Percentiles rank a stretch among this genome's conserved stretches.
Conservation (phyloP, 2,797 vertebrate genomes). For the Scarus forsteni region DNA sequence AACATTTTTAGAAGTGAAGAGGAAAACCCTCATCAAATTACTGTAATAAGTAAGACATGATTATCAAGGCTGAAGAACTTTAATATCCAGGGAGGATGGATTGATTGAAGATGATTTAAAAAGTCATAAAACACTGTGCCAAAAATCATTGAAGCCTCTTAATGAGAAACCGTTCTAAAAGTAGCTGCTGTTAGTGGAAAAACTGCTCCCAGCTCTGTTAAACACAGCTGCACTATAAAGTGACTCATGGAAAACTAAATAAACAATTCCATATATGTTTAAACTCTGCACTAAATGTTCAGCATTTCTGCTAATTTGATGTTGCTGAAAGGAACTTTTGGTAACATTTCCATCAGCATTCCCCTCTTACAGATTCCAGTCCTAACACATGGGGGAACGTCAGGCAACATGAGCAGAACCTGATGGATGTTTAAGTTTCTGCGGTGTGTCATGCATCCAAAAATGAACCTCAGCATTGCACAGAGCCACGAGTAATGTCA, state of each 20-base stretch:
- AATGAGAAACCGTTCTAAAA: constrained; percentile 1
- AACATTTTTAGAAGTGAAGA: too few relatives aligned
- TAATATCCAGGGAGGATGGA: background rate
- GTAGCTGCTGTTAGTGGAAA: constrained; percentile 9
- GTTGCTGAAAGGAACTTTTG: background rate
- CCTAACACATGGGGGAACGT: constrained; percentile 50
- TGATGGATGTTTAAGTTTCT: constrained; percentile 45
- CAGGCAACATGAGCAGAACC: constrained; percentile 34
- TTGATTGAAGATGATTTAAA: background rate
- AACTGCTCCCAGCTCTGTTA: constrained; percentile 12
- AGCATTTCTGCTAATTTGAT: background rate
- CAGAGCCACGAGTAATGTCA: constrained; percentile 47
- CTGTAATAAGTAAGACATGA: too few relatives aligned
- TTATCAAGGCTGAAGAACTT: too few relatives aligned
- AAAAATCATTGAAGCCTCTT: background rate
- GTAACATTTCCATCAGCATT: constrained; percentile 4
- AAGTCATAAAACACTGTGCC: background rate
- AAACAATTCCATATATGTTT: background rate
- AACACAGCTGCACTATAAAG: constrained; percentile 2
- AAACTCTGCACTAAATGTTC: background rate
- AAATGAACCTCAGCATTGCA: constrained; percentile 45
- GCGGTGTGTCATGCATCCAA: constrained; percentile 57
- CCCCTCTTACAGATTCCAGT: constrained; percentile 30
- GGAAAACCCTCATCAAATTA: too few relatives aligned
- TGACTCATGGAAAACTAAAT: constrained; percentile 12